Evolutionary conservation across 2,797 vertebrate species (phyloP).

Genomic region (Melanotaenia nigrans): DNA sequence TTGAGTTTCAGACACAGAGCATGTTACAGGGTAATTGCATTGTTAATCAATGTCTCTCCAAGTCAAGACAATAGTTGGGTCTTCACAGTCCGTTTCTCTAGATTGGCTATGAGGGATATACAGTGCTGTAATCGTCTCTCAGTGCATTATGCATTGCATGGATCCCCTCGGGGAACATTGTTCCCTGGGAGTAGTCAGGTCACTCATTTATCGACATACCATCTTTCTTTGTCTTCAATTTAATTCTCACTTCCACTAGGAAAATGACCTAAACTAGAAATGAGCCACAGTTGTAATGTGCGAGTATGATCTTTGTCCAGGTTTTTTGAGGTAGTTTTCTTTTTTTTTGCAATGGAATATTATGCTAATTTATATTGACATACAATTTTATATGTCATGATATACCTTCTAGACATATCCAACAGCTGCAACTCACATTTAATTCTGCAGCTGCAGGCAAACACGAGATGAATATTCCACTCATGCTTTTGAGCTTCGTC

Average conservation of each 20-base stretch:
- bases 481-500: constrained; percentile 47
- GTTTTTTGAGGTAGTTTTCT: neutral
- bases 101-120: constrained; percentile 77
- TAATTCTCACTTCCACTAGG: constrained; percentile 39
- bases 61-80: constrained; percentile 77
- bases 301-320: constrained; percentile 24
- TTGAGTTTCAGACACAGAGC: constrained; percentile 80
- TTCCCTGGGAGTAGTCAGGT: constrained; percentile 60
- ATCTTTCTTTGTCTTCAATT: constrained; percentile 52
- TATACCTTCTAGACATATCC: constrained; percentile 19
- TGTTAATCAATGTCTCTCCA: constrained; percentile 86
- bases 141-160: constrained; percentile 70
- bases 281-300: constrained; percentile 6
- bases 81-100: constrained; percentile 71
- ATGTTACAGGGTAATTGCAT: constrained; percentile 84
- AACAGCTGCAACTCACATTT: constrained; percentile 34
- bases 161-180: constrained; percentile 58
- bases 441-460: constrained; percentile 53
- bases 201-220: constrained; percentile 64
- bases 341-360: constrained; percentile 8
- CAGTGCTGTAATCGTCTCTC: constrained; percentile 79
- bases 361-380: constrained; percentile 20
- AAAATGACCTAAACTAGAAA: constrained; percentile 40
- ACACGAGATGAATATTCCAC: constrained; percentile 47
- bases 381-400: constrained; percentile 7